These are phyloP conservation scores for Climacteris rufus DNA, from an alignment of 2,113 vertebrate species.

Conservation along the genomic window DNA sequence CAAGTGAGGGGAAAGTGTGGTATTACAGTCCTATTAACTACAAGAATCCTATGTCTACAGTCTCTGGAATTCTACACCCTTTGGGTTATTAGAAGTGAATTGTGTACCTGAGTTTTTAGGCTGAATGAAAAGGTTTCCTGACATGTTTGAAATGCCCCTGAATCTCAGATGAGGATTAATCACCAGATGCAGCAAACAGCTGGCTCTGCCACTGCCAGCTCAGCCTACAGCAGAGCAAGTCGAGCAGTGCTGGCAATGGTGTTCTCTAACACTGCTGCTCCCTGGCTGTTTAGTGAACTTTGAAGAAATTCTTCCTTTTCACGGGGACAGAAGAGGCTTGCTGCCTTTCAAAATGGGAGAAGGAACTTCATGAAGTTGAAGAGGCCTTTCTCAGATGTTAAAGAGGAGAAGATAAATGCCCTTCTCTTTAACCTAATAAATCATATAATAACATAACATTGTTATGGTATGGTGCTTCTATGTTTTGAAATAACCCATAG, in stretches of 20 bases:
- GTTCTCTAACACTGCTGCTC: fast-evolving
- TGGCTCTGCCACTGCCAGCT: neutral
- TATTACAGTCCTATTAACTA: neutral
- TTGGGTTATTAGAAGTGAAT: neutral
- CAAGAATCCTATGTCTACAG: neutral
- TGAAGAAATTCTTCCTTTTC: neutral
- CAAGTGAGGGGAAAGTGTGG: neutral
- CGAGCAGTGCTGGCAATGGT: fast-evolving
- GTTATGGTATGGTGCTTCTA: neutral
- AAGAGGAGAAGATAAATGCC: neutral
- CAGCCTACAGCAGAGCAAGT: neutral
- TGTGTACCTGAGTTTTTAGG: neutral
- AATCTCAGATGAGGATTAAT: neutral
- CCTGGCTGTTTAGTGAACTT: neutral
- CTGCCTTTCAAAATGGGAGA: neutral
- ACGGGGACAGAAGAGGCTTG: neutral
- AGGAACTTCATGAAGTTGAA: neutral
- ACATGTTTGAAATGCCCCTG: neutral
- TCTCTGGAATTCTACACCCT: neutral
- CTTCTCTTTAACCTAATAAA: neutral
- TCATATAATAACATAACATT: neutral
- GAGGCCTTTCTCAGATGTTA: neutral
- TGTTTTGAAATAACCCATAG: neutral
- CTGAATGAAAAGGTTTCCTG: neutral
- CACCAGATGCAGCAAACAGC: neutral